Evolutionary conservation across 2,113 vertebrate genomes (phyloP).

Genomic region (Stercorarius parasiticus): DNA sequence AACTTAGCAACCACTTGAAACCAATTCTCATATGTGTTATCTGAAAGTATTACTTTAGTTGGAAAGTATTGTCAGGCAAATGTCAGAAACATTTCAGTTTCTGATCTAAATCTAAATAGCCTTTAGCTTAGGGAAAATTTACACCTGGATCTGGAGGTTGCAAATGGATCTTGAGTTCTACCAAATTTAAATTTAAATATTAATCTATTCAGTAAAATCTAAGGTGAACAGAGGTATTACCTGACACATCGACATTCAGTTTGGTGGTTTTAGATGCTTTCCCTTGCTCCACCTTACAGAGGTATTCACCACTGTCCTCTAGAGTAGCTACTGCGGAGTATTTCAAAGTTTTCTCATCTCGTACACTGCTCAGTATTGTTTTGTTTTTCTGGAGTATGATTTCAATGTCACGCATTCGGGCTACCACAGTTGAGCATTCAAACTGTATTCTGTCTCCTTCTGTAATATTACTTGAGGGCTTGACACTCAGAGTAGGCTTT

Average conservation of each 20-base stretch:
- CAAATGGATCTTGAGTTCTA: neutral
- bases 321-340: constrained; percentile 66
- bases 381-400: constrained; percentile 78
- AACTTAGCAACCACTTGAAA: neutral
- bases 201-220: neutral
- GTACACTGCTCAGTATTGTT: constrained; percentile 62
- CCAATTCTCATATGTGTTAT: neutral
- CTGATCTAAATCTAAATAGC: neutral
- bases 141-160: neutral
- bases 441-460: constrained; percentile 73
- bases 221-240: constrained; percentile 48
- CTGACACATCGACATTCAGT: constrained; percentile 69
- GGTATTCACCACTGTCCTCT: constrained; percentile 72
- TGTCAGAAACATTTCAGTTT: neutral
- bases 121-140: neutral
- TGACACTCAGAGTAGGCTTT: constrained; percentile 62
- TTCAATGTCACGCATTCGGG: constrained; percentile 14
- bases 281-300: constrained; percentile 75
- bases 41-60: neutral
- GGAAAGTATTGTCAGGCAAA: neutral
- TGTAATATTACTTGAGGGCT: constrained; percentile 30
- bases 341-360: neutral
- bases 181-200: neutral
- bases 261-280: constrained; percentile 72
- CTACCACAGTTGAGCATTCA: constrained; percentile 63